A percentile compares a stretch with the other conserved stretches of the same genome.
Conservation (phyloP, 1,140 invertebrate genomes). For the Drosophila santomea region DNA sequence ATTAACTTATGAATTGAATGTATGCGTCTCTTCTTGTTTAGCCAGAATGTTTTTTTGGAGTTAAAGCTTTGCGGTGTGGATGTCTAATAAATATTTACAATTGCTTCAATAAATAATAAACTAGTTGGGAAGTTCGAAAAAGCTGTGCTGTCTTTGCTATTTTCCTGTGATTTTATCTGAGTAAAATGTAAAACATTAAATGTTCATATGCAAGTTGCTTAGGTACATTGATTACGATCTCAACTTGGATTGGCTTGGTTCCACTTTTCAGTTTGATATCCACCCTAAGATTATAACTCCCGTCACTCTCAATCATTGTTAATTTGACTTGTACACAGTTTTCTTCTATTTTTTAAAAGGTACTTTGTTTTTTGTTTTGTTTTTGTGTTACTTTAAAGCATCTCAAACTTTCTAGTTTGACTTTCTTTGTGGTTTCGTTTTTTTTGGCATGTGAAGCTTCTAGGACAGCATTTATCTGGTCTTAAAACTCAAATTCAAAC, state of each 20-base stretch:
- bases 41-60: conserved; percentile 56
- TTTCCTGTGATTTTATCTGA: conserved; percentile 6
- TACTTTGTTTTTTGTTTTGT: conserved; percentile 45
- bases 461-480: conserved; percentile 62
- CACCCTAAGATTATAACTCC: conserved; percentile 31
- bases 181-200: conserved; percentile 39
- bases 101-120: conserved; percentile 56
- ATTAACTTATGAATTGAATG: conserved; percentile 75
- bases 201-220: conserved; percentile 56
- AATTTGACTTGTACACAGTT: conserved; percentile 60
- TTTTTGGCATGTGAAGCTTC: conserved; percentile 81
- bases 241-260: conserved; percentile 60
- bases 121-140: conserved; percentile 33
- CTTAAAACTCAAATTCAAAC: conserved; percentile 44
- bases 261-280: conserved; percentile 61
- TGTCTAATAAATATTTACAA: conserved; percentile 51
- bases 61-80: conserved; percentile 70
- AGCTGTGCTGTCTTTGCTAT: conserved; percentile 44
- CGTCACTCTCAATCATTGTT: conserved; percentile 22
- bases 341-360: conserved; percentile 59
- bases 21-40: conserved; percentile 62
- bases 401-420: conserved; percentile 50
- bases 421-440: conserved; percentile 40
- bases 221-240: conserved; percentile 57
- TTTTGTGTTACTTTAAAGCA: conserved; percentile 37